Evolutionary conservation across 2,888 invertebrate species (phyloP).

Genomic region (Bombylius discolor): DNA sequence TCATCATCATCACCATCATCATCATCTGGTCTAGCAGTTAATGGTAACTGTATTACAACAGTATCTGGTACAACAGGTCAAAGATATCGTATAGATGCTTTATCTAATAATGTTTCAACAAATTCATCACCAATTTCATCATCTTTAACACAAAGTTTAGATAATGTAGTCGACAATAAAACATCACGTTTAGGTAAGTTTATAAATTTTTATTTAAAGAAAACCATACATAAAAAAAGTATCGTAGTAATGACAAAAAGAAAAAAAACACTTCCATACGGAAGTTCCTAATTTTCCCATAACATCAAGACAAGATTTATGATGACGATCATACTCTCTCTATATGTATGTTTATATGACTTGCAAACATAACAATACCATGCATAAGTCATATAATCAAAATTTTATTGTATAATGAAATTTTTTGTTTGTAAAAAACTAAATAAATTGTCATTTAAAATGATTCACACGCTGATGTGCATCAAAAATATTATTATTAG

Average conservation of each 20-base stretch:
- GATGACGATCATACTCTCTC: too few species aligned
- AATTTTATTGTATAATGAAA: too few species aligned
- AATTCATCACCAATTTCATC: slow-evolving; percentile 16
- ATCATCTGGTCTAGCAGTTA: slow-evolving; percentile 23
- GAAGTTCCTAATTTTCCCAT: too few species aligned
- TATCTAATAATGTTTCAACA: slow-evolving; percentile 30
- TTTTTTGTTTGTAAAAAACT: neutral
- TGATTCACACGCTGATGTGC: neutral
- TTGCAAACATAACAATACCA: too few species aligned
- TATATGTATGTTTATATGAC: too few species aligned
- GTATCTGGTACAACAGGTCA: slow-evolving; percentile 26
- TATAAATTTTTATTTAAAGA: too few species aligned
- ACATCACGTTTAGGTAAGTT: slow-evolving; percentile 11
- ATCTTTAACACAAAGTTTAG: slow-evolving; percentile 17
- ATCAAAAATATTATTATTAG: neutral
- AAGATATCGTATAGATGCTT: slow-evolving; percentile 32
- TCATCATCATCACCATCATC: slow-evolving; percentile 15
- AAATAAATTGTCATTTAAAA: neutral
- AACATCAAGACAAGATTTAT: neutral
- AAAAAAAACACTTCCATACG: too few species aligned
- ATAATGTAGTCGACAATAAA: slow-evolving; percentile 14
- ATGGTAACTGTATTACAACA: slow-evolving; percentile 31
- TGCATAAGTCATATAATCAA: too few species aligned
- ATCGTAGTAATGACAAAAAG: too few species aligned
- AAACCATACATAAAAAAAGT: too few species aligned